These are phyloP conservation scores for Capitulum mitella DNA, from an alignment of 2,888 invertebrate genomes.

Conservation along the genomic window DNA sequence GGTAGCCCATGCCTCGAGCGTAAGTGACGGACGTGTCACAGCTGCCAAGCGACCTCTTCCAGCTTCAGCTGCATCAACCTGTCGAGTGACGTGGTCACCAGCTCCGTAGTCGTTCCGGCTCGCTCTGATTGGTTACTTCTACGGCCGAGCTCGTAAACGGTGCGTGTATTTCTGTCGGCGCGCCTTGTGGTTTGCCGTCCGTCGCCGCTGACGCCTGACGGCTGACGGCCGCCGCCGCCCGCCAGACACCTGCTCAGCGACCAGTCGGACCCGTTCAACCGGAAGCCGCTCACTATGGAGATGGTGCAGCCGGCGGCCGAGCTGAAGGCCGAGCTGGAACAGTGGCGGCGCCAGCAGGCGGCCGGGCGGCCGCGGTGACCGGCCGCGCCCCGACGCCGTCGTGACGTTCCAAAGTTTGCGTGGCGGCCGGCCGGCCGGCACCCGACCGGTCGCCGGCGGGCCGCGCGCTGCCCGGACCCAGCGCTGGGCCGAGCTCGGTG, in stretches of 20 bases:
- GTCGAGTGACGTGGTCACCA: no score
- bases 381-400: not conserved
- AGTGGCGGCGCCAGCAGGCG: constrained; percentile 62
- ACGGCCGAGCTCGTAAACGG: no score
- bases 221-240: constrained; percentile 34
- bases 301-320: constrained; percentile 73
- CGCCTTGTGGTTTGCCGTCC: no score
- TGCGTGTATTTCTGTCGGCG: no score
- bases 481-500: not conserved
- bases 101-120: no score
- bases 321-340: constrained; percentile 65
- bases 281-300: constrained; percentile 87
- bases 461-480: not conserved
- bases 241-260: constrained; percentile 76
- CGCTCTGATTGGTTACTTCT: no score
- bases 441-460: not conserved
- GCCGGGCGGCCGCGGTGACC: not conserved
- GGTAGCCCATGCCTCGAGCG: no score
- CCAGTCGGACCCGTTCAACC: constrained; percentile 92
- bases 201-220: no score
- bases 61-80: no score
- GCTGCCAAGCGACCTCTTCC: no score
- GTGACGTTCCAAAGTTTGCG: no score
- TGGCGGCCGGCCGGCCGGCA: not conserved
- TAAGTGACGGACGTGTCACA: no score